phyloP scores from a whole-genome alignment of 2,113 vertebrate genomes.

The Phylloscopus whistleri region DNA sequence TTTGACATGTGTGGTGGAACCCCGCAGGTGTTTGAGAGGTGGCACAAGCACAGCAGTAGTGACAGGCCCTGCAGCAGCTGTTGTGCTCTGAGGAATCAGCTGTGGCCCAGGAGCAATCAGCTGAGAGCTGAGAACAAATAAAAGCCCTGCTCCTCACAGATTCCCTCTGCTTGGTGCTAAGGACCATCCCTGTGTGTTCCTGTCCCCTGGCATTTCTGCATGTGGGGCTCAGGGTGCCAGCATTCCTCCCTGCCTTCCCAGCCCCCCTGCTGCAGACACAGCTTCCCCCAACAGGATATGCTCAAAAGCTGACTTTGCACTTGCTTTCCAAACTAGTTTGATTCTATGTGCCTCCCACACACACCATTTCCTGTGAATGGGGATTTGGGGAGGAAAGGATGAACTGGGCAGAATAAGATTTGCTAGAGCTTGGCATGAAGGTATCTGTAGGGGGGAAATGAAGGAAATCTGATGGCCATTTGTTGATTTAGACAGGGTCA shows the following conservation, averaged over 20 bases:
- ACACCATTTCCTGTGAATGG: background rate
- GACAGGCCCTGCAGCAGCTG: background rate
- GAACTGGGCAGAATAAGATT: background rate
- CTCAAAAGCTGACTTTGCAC: background rate
- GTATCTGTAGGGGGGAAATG: background rate
- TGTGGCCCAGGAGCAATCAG: background rate
- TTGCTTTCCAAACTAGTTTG: background rate
- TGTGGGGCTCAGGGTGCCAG: accelerated
- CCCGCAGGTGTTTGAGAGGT: background rate
- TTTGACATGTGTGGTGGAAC: background rate
- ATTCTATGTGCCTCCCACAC: background rate
- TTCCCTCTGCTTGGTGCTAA: background rate
- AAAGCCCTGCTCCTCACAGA: background rate
- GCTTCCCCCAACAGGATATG: background rate
- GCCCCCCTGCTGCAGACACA: background rate
- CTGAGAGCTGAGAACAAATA: background rate
- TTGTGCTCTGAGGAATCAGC: background rate
- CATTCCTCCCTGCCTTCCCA: background rate
- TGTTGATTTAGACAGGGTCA: background rate
- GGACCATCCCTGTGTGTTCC: accelerated
- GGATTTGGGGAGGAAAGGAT: background rate
- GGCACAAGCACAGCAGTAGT: background rate
- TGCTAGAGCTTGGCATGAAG: background rate
- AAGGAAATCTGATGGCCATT: background rate
- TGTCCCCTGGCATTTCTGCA: background rate